A percentile compares a stretch with the other conserved stretches of the same genome.
These are phyloP conservation scores for Gambusia affinis DNA, from an alignment of 2,113 vertebrate species.

Conservation along the genomic window DNA sequence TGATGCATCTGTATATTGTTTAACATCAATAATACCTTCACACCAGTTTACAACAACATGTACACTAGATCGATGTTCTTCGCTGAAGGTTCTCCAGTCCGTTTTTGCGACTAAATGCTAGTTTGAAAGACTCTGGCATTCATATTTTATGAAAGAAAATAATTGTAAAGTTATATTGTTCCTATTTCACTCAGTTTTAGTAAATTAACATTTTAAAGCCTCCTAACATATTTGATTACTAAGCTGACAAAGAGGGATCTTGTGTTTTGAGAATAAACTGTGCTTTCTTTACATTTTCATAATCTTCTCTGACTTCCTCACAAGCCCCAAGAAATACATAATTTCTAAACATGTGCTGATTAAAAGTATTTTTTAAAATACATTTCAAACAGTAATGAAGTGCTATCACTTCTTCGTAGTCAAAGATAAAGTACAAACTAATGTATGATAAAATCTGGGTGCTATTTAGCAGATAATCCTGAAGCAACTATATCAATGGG, in stretches of 20 bases:
- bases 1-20: not conserved
- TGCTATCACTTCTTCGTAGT: not conserved
- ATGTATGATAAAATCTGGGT: not conserved
- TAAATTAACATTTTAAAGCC: not conserved
- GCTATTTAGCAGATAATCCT: not conserved
- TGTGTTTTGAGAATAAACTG: slow-evolving; percentile 26
- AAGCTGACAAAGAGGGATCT: not conserved
- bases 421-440: slow-evolving; percentile 9
- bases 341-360: slow-evolving; percentile 18
- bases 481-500: not conserved
- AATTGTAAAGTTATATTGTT: not conserved
- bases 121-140: no score
- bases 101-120: no score
- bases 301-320: not conserved
- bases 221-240: not conserved
- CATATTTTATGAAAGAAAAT: no score
- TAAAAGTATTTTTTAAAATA: not conserved
- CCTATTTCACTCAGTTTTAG: not conserved
- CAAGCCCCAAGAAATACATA: not conserved
- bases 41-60: no score
- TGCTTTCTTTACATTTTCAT: slow-evolving; percentile 25
- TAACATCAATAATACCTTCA: no score
- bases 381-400: not conserved
- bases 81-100: no score
- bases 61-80: no score